Percentiles rank a stretch among this genome's conserved stretches.
phyloP scores from a whole-genome alignment of 2,113 vertebrate genomes.

The Suncus etruscus region DNA sequence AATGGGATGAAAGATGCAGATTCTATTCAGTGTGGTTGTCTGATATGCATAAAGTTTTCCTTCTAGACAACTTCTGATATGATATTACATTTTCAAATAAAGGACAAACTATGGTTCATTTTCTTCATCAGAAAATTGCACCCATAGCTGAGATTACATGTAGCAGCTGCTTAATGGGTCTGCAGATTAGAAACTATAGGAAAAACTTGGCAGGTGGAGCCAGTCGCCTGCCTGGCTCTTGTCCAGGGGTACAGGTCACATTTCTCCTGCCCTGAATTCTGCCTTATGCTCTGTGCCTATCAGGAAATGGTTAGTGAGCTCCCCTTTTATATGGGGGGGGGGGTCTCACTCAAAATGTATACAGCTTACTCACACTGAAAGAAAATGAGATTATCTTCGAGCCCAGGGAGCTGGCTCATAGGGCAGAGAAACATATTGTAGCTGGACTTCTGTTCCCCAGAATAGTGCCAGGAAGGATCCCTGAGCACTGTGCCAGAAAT shows the following conservation, averaged over 20 bases:
- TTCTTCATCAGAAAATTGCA: constrained; percentile 2
- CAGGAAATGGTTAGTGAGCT: background rate
- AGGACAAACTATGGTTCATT: background rate
- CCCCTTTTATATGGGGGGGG: background rate
- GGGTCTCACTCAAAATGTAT: background rate
- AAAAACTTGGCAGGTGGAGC: constrained; percentile 38
- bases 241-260: background rate
- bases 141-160: background rate
- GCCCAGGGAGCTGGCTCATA: too few species aligned
- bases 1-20: background rate
- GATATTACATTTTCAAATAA: constrained; percentile 34
- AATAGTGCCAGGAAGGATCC: too few species aligned
- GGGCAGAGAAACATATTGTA: too few species aligned
- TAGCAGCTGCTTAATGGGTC: constrained; percentile 28
- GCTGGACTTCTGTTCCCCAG: too few species aligned
- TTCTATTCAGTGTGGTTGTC: background rate
- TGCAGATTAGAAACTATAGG: background rate
- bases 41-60: background rate
- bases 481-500: too few species aligned
- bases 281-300: constrained; percentile 2
- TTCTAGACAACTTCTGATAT: background rate
- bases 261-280: background rate
- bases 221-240: constrained; percentile 8
- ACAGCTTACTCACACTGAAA: background rate
- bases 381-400: background rate